phyloP scores from a whole-genome alignment of 1,140 invertebrate genomes.

The Pinna nobilis region DNA sequence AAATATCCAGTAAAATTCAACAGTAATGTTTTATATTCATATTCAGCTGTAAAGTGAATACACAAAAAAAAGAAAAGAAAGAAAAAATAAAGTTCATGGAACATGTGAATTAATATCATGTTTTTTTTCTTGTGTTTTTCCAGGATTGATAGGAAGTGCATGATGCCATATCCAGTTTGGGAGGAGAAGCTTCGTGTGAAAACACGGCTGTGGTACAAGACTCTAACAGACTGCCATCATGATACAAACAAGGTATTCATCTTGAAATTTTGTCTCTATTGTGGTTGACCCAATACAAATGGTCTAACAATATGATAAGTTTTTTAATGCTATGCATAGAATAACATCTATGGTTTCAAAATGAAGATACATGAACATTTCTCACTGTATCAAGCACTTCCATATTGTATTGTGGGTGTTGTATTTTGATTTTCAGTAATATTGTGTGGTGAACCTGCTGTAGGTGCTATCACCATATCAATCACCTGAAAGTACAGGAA shows the following conservation, averaged over 20 bases:
- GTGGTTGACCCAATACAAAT: neutral
- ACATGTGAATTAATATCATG: too few relatives aligned
- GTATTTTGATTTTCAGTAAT: too few relatives aligned
- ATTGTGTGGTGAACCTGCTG: too few relatives aligned
- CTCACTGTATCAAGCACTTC: neutral
- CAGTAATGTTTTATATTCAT: too few relatives aligned
- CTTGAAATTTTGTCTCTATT: neutral
- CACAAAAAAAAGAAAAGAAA: too few relatives aligned
- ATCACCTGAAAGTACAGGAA: too few relatives aligned
- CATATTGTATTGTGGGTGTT: too few relatives aligned
- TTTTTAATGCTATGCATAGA: neutral
- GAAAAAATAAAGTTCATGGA: too few relatives aligned
- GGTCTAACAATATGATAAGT: neutral
- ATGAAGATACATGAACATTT: neutral
- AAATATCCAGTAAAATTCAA: too few relatives aligned
- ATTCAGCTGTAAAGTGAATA: too few relatives aligned
- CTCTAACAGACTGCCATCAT: constrained; percentile 73
- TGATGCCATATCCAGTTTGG: constrained; percentile 81
- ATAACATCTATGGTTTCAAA: neutral
- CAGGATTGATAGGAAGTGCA: constrained; percentile 74
- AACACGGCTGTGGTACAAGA: constrained; percentile 78
- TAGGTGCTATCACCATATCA: too few relatives aligned
- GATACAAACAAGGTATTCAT: constrained; percentile 76
- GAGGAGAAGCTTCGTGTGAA: constrained; percentile 77
- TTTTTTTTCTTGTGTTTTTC: constrained; percentile 18